Conservation (phyloP, 2,888 invertebrate species). For the Gisinianus flammeolus region DNA sequence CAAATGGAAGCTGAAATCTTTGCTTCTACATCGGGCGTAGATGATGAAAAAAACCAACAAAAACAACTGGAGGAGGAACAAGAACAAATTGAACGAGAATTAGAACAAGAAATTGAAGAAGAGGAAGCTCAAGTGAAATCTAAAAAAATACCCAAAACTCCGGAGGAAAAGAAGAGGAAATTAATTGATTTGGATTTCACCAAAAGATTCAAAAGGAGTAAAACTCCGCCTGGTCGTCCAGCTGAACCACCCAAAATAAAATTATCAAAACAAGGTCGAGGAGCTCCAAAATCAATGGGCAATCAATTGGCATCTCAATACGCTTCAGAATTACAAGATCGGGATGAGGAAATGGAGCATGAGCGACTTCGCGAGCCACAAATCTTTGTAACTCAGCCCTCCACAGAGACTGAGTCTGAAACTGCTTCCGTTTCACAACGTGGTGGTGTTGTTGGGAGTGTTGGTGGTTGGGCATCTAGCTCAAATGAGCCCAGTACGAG, state of each 20-base stretch:
- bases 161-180: constrained; percentile 40
- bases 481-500: constrained; percentile 5
- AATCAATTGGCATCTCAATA: constrained; percentile 49
- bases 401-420: constrained; percentile 38
- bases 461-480: background rate
- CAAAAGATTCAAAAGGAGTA: constrained; percentile 59
- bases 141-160: constrained; percentile 28
- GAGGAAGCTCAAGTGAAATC: constrained; percentile 23
- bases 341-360: constrained; percentile 36
- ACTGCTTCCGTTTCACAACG: background rate
- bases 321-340: constrained; percentile 35
- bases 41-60: background rate
- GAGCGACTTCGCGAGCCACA: constrained; percentile 41
- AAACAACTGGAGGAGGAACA: constrained; percentile 10
- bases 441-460: no score
- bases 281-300: background rate
- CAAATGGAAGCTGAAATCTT: constrained; percentile 15
- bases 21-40: constrained; percentile 17
- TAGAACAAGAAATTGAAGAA: constrained; percentile 40
- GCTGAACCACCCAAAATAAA: constrained; percentile 71
- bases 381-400: constrained; percentile 50
- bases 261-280: constrained; percentile 51
- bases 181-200: constrained; percentile 58
- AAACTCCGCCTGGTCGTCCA: constrained; percentile 64
- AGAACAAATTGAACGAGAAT: constrained; percentile 22